phyloP scores from a whole-genome alignment of 1,140 invertebrate species.

The Colletes gigas region DNA sequence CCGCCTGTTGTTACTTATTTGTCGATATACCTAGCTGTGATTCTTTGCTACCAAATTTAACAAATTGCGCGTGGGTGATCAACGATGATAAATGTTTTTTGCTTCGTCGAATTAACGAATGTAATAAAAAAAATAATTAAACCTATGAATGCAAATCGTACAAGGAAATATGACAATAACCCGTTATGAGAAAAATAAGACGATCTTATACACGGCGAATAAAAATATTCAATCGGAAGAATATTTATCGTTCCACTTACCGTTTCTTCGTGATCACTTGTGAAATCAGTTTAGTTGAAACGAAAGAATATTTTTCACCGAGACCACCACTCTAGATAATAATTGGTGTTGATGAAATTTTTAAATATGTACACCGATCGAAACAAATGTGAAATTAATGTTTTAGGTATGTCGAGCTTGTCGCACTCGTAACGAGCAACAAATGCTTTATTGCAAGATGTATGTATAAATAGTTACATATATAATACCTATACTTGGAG shows the following conservation, averaged over 20 bases:
- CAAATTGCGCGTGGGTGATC: conserved; percentile 54
- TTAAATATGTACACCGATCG: conserved; percentile 36
- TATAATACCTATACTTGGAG: conserved; percentile 49
- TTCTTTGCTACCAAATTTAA: conserved; percentile 66
- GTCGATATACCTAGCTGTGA: conserved; percentile 69
- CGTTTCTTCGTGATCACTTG: conserved; percentile 42
- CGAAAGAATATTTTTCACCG: conserved; percentile 19
- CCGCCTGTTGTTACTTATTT: conserved; percentile 64
- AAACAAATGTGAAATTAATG: conserved; percentile 28
- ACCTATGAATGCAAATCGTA: conserved; percentile 34
- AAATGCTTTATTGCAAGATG: conserved; percentile 57
- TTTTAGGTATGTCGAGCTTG: conserved; percentile 48
- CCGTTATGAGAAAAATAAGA: conserved; percentile 17
- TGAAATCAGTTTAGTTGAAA: conserved; percentile 23
- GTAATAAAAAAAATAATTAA: conserved; percentile 32
- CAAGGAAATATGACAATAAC: conserved; percentile 62
- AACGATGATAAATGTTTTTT: conserved; percentile 44
- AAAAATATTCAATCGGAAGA: conserved; percentile 26
- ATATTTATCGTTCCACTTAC: conserved; percentile 43
- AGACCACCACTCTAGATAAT: conserved; percentile 14
- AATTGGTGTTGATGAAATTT: conserved; percentile 38
- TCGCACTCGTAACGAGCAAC: conserved; percentile 49
- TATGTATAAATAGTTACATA: conserved; percentile 59
- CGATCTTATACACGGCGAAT: conserved; percentile 20
- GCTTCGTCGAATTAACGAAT: conserved; percentile 34